Conservation (phyloP, 2,888 invertebrate genomes). For the Ormyrus rosae region DNA sequence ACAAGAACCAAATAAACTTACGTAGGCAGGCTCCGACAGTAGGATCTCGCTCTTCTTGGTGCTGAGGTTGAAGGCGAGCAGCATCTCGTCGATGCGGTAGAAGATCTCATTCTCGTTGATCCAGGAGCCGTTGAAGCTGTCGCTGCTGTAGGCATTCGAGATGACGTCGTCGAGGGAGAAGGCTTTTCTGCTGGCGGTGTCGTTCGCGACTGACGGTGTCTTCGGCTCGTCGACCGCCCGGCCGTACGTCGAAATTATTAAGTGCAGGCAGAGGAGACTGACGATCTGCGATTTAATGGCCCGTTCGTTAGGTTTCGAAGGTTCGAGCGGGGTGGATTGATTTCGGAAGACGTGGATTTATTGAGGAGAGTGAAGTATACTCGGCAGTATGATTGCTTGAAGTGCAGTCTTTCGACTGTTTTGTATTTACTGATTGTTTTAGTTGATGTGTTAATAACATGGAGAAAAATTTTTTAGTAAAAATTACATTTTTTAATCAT, state of each 20-base stretch:
- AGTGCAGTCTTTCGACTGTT: too few relatives aligned
- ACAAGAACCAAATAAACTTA: conserved; percentile 22
- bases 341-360: not conserved
- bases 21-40: conserved; percentile 56
- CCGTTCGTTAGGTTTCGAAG: not conserved
- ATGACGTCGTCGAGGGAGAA: conserved; percentile 50
- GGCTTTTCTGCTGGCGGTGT: not conserved
- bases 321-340: conserved; percentile 1
- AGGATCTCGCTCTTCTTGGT: conserved; percentile 60
- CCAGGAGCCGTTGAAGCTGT: conserved; percentile 76
- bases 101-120: conserved; percentile 73
- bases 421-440: too few relatives aligned
- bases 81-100: conserved; percentile 62
- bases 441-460: too few relatives aligned
- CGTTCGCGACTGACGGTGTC: not conserved
- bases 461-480: too few relatives aligned
- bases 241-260: conserved; percentile 9
- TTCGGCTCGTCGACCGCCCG: not conserved
- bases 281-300: conserved; percentile 21
- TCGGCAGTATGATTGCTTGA: too few relatives aligned
- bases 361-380: too few relatives aligned
- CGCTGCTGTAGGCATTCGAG: conserved; percentile 57
- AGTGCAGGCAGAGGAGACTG: conserved; percentile 24
- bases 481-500: too few relatives aligned
- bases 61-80: conserved; percentile 68